phyloP scores from a whole-genome alignment of 2,888 invertebrate genomes.

The Bedellia somnulentella region DNA sequence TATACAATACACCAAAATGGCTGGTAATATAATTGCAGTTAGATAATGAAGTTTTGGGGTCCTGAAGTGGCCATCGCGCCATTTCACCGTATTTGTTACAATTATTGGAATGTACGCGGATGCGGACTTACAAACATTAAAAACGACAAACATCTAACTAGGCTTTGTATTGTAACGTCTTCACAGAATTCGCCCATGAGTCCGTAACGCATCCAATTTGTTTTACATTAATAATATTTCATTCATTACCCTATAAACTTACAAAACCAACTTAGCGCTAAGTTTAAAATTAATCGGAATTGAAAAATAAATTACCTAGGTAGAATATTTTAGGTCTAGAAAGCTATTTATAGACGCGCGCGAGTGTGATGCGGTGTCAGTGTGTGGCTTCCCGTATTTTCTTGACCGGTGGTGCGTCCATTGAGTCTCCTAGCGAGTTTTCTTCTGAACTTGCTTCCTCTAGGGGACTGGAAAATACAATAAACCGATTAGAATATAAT shows the following conservation, averaged over 20 bases:
- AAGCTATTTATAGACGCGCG: conserved; percentile 53
- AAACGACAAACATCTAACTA: too few relatives aligned
- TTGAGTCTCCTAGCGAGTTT: conserved; percentile 50
- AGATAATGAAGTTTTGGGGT: too few relatives aligned
- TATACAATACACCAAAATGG: too few relatives aligned
- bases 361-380: conserved; percentile 46
- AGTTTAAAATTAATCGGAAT: conserved; percentile 62
- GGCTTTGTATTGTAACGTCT: too few relatives aligned
- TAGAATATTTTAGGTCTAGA: conserved; percentile 55
- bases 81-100: too few relatives aligned
- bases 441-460: conserved; percentile 59
- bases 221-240: too few relatives aligned
- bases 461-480: conserved; percentile 39
- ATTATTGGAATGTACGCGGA: conserved; percentile 59
- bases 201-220: too few relatives aligned
- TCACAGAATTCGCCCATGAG: neutral
- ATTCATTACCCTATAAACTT: conserved; percentile 57
- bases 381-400: conserved; percentile 53
- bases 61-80: too few relatives aligned
- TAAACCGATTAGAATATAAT: too few relatives aligned
- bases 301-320: conserved; percentile 64
- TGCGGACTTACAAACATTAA: conserved; percentile 43
- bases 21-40: too few relatives aligned
- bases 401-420: conserved; percentile 28
- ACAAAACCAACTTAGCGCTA: conserved; percentile 59